Evolutionary conservation across 2,888 invertebrate species (phyloP).

Genomic region (Calameuta filiformis): DNA sequence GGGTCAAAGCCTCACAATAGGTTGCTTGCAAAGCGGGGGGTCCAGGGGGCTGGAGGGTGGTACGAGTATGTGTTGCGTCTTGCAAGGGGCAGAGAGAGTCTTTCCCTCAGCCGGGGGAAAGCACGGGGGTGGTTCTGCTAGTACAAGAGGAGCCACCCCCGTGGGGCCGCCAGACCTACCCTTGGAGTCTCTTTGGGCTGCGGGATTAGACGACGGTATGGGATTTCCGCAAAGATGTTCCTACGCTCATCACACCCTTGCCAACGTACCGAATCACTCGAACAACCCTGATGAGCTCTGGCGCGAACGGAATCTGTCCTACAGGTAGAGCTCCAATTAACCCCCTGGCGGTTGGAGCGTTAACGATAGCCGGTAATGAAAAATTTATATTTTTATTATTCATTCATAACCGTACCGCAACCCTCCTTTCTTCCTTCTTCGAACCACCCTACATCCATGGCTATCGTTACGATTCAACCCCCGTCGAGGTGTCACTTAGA

Average conservation of each 20-base stretch:
- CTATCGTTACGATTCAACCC: not conserved
- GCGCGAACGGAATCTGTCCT: slow-evolving; percentile 48
- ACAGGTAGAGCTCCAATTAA: slow-evolving; percentile 38
- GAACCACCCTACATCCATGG: not conserved
- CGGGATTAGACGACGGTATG: slow-evolving; percentile 63
- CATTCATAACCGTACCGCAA: not conserved
- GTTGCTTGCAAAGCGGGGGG: slow-evolving; percentile 61
- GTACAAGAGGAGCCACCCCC: slow-evolving; percentile 23
- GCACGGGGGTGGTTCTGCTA: slow-evolving; percentile 27
- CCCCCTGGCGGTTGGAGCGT: not conserved
- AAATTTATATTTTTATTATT: not conserved
- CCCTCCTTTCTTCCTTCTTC: not conserved
- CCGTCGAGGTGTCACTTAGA: not conserved
- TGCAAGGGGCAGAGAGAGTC: slow-evolving; percentile 59
- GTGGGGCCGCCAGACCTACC: slow-evolving; percentile 51
- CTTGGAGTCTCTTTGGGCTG: slow-evolving; percentile 63
- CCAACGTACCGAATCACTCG: slow-evolving; percentile 31
- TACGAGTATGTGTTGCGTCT: slow-evolving; percentile 60
- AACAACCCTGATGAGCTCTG: slow-evolving; percentile 51
- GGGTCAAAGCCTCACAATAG: slow-evolving; percentile 57
- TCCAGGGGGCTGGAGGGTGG: slow-evolving; percentile 49
- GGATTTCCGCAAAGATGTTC: slow-evolving; percentile 59
- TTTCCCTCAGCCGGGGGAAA: slow-evolving; percentile 56
- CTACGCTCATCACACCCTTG: slow-evolving; percentile 50
- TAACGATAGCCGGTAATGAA: not conserved